Evolutionary conservation across 2,888 invertebrate species (phyloP).

Genomic region (Brachylomia viminalis): DNA sequence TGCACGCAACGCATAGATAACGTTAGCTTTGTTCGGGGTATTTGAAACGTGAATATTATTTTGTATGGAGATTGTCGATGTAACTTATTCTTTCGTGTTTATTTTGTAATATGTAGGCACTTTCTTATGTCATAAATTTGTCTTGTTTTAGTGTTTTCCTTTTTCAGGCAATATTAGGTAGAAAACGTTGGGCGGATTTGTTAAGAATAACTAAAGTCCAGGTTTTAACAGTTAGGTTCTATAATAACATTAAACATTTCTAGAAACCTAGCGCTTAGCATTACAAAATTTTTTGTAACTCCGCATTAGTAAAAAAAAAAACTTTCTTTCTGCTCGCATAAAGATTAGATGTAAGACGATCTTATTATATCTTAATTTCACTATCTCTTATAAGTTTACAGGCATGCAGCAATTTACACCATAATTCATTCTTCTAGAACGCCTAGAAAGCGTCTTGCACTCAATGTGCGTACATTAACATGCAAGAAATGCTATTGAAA

Average conservation of each 20-base stretch:
- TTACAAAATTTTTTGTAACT: neutral
- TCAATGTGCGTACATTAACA: slow-evolving; percentile 48
- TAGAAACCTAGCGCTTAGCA: neutral
- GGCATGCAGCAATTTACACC: slow-evolving; percentile 12
- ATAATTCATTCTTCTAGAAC: slow-evolving; percentile 29
- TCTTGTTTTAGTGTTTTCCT: neutral
- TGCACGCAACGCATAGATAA: slow-evolving; percentile 78
- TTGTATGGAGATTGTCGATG: slow-evolving; percentile 38
- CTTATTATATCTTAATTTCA: neutral
- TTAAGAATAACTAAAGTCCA: neutral
- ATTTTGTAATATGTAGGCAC: slow-evolving; percentile 3
- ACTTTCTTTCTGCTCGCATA: neutral
- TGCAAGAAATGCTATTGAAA: slow-evolving; percentile 49
- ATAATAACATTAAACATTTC: neutral
- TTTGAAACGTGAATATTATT: slow-evolving; percentile 62
- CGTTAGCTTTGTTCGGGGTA: slow-evolving; percentile 58
- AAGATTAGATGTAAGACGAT: neutral
- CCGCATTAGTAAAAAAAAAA: too few relatives aligned
- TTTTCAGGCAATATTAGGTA: neutral
- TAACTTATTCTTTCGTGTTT: slow-evolving; percentile 33
- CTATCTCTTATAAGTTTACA: slow-evolving; percentile 6
- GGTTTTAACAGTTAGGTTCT: neutral
- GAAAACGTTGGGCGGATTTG: neutral
- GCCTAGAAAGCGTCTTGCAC: slow-evolving; percentile 55
- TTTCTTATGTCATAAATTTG: neutral